These are phyloP conservation scores for Eristalis intricaria DNA, from an alignment of 2,888 invertebrate genomes.

Conservation along the genomic window DNA sequence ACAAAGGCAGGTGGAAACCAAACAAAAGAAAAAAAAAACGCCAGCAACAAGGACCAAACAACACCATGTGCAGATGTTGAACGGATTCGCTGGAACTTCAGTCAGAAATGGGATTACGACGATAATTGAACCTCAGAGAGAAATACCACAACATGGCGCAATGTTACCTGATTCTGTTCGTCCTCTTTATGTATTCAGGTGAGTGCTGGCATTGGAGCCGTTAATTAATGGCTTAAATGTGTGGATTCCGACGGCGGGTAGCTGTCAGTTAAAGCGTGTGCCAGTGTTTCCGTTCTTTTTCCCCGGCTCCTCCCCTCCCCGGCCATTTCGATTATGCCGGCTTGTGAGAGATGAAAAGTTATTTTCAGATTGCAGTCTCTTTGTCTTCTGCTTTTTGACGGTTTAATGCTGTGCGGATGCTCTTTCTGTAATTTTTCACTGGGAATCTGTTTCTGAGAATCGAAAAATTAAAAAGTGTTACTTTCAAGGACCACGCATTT, in stretches of 20 bases:
- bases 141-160: slow-evolving; percentile 70
- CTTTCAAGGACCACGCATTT: neutral
- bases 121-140: slow-evolving; percentile 67
- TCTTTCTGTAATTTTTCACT: no score
- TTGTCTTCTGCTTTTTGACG: neutral
- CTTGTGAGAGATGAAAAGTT: neutral
- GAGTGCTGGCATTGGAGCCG: slow-evolving; percentile 36
- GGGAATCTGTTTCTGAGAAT: neutral
- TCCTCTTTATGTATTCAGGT: slow-evolving; percentile 71
- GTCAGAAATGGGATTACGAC: slow-evolving; percentile 70
- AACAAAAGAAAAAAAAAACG: neutral
- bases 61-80: slow-evolving; percentile 67
- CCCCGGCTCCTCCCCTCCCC: no score
- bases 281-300: neutral
- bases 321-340: neutral
- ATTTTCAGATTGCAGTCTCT: neutral
- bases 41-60: slow-evolving; percentile 19
- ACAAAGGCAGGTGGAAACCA: neutral
- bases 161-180: slow-evolving; percentile 69
- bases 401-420: no score
- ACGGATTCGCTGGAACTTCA: slow-evolving; percentile 50
- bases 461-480: neutral
- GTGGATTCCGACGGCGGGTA: neutral
- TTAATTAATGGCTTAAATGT: slow-evolving; percentile 45
- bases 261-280: neutral